Conservation (phyloP, 2,888 invertebrate species). For the Protophormia terraenovae region DNA sequence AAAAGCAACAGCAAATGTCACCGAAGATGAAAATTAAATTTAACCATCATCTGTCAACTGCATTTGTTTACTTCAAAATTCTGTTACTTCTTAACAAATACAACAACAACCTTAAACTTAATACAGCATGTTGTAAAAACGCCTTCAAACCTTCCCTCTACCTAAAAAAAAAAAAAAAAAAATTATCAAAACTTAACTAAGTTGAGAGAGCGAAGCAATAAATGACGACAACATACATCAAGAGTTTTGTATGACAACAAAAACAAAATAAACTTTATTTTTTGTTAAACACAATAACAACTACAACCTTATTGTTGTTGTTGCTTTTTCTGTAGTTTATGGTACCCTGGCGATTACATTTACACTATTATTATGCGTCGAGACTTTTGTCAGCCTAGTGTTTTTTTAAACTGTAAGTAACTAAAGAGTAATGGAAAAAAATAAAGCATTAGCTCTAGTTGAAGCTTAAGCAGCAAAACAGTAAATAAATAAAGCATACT, state of each 20-base stretch:
- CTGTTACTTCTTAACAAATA: slow-evolving; percentile 30
- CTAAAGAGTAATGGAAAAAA: slow-evolving; percentile 7
- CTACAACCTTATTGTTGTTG: slow-evolving; percentile 29
- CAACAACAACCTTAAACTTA: slow-evolving; percentile 41
- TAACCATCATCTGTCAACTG: slow-evolving; percentile 61
- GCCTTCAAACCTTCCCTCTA: neutral
- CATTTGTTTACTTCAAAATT: slow-evolving; percentile 56
- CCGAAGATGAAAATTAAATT: slow-evolving; percentile 52
- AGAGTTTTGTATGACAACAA: slow-evolving; percentile 11
- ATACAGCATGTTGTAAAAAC: neutral
- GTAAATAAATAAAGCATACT: slow-evolving; percentile 53
- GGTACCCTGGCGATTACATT: slow-evolving; percentile 65
- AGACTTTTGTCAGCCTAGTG: slow-evolving; percentile 62
- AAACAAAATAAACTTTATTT: neutral
- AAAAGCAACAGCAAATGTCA: slow-evolving; percentile 29
- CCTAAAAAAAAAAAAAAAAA: neutral
- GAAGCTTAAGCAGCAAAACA: slow-evolving; percentile 13
- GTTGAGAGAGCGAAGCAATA: slow-evolving; percentile 39
- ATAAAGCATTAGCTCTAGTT: slow-evolving; percentile 5
- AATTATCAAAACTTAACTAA: slow-evolving; percentile 34
- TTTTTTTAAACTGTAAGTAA: slow-evolving; percentile 20
- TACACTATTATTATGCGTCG: slow-evolving; percentile 59
- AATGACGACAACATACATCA: slow-evolving; percentile 64
- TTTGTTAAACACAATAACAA: slow-evolving; percentile 38
- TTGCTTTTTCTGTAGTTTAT: slow-evolving; percentile 60